Base-by-base conservation (phyloP, 2,888 invertebrate genomes). In the Callosobruchus maculatus region DNA sequence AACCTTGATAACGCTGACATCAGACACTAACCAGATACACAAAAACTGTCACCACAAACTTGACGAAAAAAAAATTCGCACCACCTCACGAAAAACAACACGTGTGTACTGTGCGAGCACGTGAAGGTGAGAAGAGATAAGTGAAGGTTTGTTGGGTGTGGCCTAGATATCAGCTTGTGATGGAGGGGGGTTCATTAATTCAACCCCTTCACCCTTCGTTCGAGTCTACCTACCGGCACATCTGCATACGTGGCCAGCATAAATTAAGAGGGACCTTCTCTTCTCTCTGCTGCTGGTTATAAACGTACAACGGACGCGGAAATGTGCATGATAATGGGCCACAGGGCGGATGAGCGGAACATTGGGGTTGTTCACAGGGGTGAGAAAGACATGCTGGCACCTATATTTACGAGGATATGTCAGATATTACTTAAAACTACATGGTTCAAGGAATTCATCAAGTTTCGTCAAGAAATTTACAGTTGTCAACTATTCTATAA, bases 281-380 rank as follows among this genome's bases (percentile, higher is more conserved):
- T 49, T 5, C 13, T 13, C 49, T 13, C 7, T 49, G 49, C 13
- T 49, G 13, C 49, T 18, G 49, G 26, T 26, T n/a, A 30, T 9
- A 30, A 77, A 76, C 20, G 70, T 70, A 20, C 71, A 70, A 68
- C 74, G 74, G 72, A 78, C 72, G 49, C 21, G 71, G 73, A 75
- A 83, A 84, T 85, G 84, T 85, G 84, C 84, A 85, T 85, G 78
- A 85, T 84, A 84, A 85, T 83, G 79, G 79, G n/a, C n/a, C n/a
- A n/a, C 82, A 30, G 30, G 30, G 30, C 9, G 30, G 30, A 30
- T 30, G 30, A 30, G 30, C 49, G 49, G 49, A 49, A 49, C 49
- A 49, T 49, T 49, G 49, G 49, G 26, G 13, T 49, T 18, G 13
- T 1, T 5, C 1, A 49, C 7, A 49, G 49, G 13, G 49, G 30